Conservation (phyloP, 1,140 invertebrate species). For the Mamestra configurata region DNA sequence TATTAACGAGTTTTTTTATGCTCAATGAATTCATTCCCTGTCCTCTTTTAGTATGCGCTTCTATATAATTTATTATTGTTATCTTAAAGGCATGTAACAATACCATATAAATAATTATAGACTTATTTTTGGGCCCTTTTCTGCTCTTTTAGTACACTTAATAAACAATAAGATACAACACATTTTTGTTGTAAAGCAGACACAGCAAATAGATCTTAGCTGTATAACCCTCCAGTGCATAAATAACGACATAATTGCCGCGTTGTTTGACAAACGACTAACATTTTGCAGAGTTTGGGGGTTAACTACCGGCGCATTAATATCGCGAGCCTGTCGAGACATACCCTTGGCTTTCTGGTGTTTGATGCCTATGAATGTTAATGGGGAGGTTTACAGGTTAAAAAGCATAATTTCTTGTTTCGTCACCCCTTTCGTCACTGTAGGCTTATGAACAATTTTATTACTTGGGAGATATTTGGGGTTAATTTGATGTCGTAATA, state of each 20-base stretch:
- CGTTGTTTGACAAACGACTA: conserved; percentile 66
- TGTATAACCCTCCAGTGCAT: conserved; percentile 71
- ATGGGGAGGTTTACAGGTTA: conserved; percentile 33
- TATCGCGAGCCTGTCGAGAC: conserved; percentile 24
- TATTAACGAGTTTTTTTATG: no score
- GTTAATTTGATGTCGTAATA: no score
- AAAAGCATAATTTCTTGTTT: conserved; percentile 18
- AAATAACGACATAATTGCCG: conserved; percentile 83
- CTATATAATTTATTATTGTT: no score
- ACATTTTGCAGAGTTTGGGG: conserved; percentile 61
- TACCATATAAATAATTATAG: no score
- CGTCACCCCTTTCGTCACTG: not conserved
- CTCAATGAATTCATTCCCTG: no score
- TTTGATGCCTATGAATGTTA: conserved; percentile 39
- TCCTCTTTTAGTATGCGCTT: no score
- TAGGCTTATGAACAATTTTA: not conserved
- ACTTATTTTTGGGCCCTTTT: no score
- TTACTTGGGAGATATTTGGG: not conserved
- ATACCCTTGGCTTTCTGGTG: not conserved
- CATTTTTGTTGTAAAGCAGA: conserved; percentile 16
- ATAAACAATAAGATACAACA: not conserved
- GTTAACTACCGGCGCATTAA: conserved; percentile 51
- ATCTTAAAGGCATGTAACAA: no score
- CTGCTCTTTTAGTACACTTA: not conserved
- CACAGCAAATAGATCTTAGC: conserved; percentile 57